Evolutionary conservation across 2,888 invertebrate species (phyloP).

Genomic region (Vesta saturnalis): DNA sequence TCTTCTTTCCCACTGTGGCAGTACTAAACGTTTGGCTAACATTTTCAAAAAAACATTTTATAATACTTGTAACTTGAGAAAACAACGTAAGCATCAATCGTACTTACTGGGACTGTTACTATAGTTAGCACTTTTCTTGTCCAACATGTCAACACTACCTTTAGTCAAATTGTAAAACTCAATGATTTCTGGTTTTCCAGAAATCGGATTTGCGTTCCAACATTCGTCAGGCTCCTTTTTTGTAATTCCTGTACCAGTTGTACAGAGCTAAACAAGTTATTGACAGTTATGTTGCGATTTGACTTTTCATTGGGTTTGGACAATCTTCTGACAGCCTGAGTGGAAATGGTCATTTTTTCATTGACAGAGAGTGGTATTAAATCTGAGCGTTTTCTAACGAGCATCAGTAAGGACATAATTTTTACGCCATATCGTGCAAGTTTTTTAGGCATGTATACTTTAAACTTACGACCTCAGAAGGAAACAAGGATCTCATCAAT

Average conservation of each 20-base stretch:
- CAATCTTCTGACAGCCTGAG: no score
- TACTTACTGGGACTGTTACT: not conserved
- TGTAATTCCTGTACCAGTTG: not conserved
- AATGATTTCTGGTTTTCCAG: no score
- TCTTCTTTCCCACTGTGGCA: not conserved
- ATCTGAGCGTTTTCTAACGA: not conserved
- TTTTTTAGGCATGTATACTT: not conserved
- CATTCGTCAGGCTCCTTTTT: not conserved
- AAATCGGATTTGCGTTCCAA: no score
- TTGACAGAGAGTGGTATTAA: not conserved
- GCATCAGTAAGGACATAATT: conserved; percentile 2
- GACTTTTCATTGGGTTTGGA: not conserved
- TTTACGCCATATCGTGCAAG: not conserved
- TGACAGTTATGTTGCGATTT: not conserved
- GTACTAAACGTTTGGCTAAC: not conserved
- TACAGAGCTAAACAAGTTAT: not conserved
- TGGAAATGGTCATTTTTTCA: no score
- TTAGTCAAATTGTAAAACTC: no score
- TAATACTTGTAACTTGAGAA: not conserved
- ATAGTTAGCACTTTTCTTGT: not conserved
- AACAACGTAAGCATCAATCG: not conserved
- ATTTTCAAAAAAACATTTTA: not conserved
- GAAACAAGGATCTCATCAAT: not conserved
- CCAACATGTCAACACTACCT: not conserved
- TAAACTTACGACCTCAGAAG: not conserved